phyloP scores from a whole-genome alignment of 2,113 vertebrate genomes.

The Trematomus loennbergii region DNA sequence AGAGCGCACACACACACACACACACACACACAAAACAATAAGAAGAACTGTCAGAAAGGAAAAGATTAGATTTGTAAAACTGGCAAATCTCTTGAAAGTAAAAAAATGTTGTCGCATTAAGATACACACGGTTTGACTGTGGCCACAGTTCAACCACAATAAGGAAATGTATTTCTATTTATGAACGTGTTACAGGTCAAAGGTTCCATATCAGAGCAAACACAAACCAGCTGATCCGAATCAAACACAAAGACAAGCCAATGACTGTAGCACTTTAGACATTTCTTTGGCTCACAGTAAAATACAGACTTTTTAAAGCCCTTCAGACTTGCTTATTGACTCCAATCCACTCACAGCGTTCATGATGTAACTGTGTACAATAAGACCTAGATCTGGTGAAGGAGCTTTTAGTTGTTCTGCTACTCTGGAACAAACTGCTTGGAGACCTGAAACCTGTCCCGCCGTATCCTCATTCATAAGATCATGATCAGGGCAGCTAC shows the following conservation, averaged over 20 bases:
- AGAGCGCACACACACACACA: too few relatives aligned
- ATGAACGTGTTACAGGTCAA: not conserved
- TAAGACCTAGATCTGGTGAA: too few relatives aligned
- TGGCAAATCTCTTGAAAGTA: not conserved
- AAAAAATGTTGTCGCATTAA: not conserved
- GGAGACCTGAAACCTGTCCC: too few relatives aligned
- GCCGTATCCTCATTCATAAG: too few relatives aligned
- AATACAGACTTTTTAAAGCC: not conserved
- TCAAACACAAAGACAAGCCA: not conserved
- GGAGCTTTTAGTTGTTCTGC: too few relatives aligned
- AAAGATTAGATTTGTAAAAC: not conserved
- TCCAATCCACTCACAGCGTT: too few relatives aligned
- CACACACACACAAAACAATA: not conserved
- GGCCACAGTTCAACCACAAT: conserved; percentile 8
- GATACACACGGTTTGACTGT: not conserved
- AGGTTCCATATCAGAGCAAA: conserved; percentile 5
- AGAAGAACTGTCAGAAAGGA: accelerated
- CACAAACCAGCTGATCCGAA: not conserved
- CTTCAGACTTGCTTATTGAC: too few relatives aligned
- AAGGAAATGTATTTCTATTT: not conserved
- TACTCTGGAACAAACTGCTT: too few relatives aligned
- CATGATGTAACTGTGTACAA: too few relatives aligned
- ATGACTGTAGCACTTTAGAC: not conserved
- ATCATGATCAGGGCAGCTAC: too few relatives aligned
- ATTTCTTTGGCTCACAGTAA: not conserved